Base-by-base conservation (phyloP, 2,113 vertebrate species). In the Fukomys damarensis region DNA sequence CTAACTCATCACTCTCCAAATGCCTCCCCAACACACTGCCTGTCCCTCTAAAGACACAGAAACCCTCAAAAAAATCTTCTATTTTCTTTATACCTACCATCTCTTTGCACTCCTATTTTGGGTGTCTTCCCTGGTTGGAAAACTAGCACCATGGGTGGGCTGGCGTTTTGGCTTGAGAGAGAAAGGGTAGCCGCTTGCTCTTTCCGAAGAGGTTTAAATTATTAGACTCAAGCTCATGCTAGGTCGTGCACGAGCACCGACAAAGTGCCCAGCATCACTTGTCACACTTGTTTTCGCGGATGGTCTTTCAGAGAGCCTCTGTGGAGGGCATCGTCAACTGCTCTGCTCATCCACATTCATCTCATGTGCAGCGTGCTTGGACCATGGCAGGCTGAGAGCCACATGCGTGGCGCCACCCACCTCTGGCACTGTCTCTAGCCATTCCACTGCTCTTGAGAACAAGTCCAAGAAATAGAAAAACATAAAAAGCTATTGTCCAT, bases 401-500 rank as follows among this genome's bases (percentile, higher is more conserved):
- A 0, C 1, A 54, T 20, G 87, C 86, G 38, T 43, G 93, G 91
- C 65, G 5, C 82, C 52, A 41, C 49, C 7, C 63, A 74, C 96
- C 97, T 95, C 54, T 58, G 66, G 97, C 96, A 94, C 82, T 89
- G 41, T 72, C 91, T 97, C 76, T 22, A 89, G 88, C 97, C 74
- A 14, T 94, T 95, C 68, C 96, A 97, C 96, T 0, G 65, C 84
- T 72, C 96, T 98, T 83, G 32, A 38, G 80, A 96, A 96, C 61
- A 96, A 97, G 96, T 83, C 95, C 89, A 93, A 97, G 98, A 98
- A 98, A 98, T 97, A 98, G 97, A 97, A 94, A 97, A 98, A 96
- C 98, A 98, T 98, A 98, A 98, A 98, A 98, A 98, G 97, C 97
- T 98, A 98, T 97, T 98, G 98, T 96, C 98, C 98, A 87, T 98